Conservation (phyloP, 2,888 invertebrate genomes). For the Pecten maximus region DNA sequence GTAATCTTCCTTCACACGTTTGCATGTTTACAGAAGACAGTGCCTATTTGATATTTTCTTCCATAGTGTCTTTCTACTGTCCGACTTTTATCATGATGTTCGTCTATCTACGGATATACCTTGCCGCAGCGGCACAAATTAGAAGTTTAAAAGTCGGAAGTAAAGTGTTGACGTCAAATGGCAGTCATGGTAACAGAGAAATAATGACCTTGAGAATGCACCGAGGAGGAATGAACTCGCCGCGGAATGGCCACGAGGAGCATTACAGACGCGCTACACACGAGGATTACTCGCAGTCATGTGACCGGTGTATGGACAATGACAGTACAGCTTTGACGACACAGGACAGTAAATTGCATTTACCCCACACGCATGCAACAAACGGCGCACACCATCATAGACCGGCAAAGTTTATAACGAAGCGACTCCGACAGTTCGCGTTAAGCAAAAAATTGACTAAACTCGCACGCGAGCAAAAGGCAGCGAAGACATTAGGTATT, state of each 20-base stretch:
- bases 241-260: conserved; percentile 69
- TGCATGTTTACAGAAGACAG: conserved; percentile 98
- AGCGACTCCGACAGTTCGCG: conserved; percentile 87
- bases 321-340: conserved; percentile 63
- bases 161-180: conserved; percentile 85
- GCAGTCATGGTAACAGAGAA: conserved; percentile 86
- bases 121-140: conserved; percentile 96
- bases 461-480: conserved; percentile 98
- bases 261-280: conserved; percentile 52
- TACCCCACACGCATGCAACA: conserved; percentile 50
- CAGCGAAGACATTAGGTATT: conserved; percentile 97
- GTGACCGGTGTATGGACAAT: conserved; percentile 69
- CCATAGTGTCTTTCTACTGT: conserved; percentile 98
- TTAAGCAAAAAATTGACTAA: conserved; percentile 95
- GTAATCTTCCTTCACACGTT: conserved; percentile 67
- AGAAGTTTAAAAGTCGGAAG: conserved; percentile 94
- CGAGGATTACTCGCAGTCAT: conserved; percentile 56
- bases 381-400: conserved; percentile 56
- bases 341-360: conserved; percentile 37
- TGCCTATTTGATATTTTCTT: conserved; percentile 97
- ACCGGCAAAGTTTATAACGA: conserved; percentile 74
- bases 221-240: conserved; percentile 88
- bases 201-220: conserved; percentile 94
- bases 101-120: conserved; percentile 97
- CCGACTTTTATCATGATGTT: conserved; percentile 99